Conservation (phyloP, 2,113 vertebrate species). For the Butastur rufipennis region DNA sequence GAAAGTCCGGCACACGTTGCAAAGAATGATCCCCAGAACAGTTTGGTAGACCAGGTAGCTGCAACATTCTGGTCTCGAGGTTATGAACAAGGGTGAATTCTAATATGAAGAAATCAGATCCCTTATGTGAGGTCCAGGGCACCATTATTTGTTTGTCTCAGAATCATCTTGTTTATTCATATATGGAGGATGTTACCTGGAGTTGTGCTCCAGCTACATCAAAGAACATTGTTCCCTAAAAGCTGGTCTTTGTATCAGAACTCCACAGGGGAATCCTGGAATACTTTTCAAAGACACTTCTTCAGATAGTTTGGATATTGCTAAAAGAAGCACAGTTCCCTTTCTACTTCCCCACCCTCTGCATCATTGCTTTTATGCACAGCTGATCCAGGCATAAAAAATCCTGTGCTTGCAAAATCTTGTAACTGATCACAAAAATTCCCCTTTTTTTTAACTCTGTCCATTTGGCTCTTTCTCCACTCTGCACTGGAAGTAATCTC, state of each 20-base stretch:
- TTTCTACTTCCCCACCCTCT: background rate
- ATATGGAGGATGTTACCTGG: too few species aligned
- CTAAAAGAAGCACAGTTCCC: background rate
- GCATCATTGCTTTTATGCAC: background rate
- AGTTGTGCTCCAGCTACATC: background rate
- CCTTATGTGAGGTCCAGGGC: background rate
- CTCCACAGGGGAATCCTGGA: background rate
- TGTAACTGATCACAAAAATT: background rate
- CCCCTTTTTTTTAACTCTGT: background rate
- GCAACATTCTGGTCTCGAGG: background rate
- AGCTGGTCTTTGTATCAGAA: background rate
- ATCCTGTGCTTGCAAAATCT: background rate
- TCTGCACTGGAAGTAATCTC: background rate
- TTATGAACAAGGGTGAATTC: background rate
- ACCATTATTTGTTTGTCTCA: background rate
- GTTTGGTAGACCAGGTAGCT: background rate
- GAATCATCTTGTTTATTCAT: background rate
- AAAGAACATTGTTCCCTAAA: background rate
- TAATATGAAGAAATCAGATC: background rate
- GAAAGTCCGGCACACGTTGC: background rate
- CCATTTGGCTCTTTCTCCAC: background rate
- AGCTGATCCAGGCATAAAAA: background rate
- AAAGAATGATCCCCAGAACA: background rate
- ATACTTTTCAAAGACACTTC: background rate
- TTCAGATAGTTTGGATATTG: background rate